Evolutionary conservation across 2,797 vertebrate genomes (phyloP).

Genomic region (Chiroxiphia lanceolata): DNA sequence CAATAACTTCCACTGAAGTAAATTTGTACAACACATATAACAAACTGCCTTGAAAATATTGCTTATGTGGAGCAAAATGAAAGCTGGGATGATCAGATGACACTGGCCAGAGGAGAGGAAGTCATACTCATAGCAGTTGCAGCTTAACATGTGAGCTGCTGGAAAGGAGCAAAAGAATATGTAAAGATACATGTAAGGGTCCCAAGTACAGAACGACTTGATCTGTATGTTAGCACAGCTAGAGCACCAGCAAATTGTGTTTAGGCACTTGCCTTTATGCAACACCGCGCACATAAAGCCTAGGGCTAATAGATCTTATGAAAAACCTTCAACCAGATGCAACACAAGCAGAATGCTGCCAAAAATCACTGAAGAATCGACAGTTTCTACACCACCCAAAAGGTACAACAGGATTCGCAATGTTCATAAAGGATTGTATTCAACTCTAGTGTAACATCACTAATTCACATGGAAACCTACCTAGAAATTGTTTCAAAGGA

Average conservation of each 20-base stretch:
- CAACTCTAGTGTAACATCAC: not conserved
- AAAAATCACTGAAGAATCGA: not conserved
- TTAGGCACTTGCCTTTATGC: not conserved
- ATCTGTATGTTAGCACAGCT: not conserved
- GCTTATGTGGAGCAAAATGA: not conserved
- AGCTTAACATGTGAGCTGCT: not conserved
- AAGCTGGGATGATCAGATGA: not conserved
- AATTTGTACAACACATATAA: not conserved
- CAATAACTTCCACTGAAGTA: not conserved
- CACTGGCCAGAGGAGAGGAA: not conserved
- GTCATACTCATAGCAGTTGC: not conserved
- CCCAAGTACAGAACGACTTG: rapidly evolving
- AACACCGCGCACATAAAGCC: not conserved
- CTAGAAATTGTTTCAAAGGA: not conserved
- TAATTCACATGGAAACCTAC: not conserved
- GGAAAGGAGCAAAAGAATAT: not conserved
- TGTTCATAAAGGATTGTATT: not conserved
- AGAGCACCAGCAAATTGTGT: not conserved
- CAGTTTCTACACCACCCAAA: not conserved
- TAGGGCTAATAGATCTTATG: not conserved
- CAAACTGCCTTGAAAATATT: not conserved
- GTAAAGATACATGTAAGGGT: rapidly evolving
- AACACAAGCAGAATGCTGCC: not conserved
- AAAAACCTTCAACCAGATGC: not conserved
- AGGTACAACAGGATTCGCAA: not conserved